These are phyloP conservation scores for Pogonophryne albipinna DNA, from an alignment of 2,797 vertebrate genomes.

Conservation along the genomic window DNA sequence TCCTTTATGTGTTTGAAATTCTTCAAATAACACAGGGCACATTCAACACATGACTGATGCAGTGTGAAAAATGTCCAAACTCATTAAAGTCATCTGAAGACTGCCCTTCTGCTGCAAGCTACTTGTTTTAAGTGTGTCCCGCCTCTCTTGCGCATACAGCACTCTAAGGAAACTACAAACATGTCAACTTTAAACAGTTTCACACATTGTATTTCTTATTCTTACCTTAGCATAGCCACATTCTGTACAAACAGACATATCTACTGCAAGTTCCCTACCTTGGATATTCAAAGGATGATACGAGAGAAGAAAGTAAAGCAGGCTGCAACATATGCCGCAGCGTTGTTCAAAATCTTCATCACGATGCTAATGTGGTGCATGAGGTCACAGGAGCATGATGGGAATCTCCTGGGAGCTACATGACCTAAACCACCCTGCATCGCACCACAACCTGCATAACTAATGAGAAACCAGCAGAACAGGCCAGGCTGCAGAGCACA, in stretches of 20 bases:
- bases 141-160: background rate
- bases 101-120: background rate
- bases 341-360: constrained; percentile 19
- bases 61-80: background rate
- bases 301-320: constrained; percentile 13
- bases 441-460: constrained; percentile 39
- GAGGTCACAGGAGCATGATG: constrained; percentile 48
- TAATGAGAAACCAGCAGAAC: constrained; percentile 37
- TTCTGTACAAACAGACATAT: background rate
- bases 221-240: background rate
- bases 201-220: background rate
- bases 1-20: background rate
- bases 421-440: constrained; percentile 37
- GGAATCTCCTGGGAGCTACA: constrained; percentile 34
- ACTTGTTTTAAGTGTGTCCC: background rate
- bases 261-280: background rate
- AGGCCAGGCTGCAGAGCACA: background rate
- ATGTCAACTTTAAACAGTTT: background rate
- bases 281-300: background rate
- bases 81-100: background rate
- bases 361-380: constrained; percentile 27
- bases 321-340: constrained; percentile 19
- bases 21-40: background rate
- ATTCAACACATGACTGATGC: background rate
- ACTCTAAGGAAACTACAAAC: background rate